A percentile compares a stretch with the other conserved stretches of the same genome.
These are phyloP conservation scores for Centropyge bicolor DNA, from an alignment of 2,797 vertebrate species.

Conservation along the genomic window DNA sequence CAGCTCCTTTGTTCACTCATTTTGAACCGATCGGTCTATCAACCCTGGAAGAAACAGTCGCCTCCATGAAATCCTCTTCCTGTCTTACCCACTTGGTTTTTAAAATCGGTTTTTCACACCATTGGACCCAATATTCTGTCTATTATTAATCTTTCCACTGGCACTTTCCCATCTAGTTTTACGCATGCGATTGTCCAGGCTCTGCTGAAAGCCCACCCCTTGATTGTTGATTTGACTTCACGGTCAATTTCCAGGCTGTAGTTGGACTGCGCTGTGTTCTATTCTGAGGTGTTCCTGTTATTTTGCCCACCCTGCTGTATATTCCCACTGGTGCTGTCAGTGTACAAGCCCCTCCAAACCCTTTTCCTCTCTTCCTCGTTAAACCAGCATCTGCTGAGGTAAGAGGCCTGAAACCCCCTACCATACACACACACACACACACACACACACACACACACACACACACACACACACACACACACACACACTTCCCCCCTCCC, in stretches of 20 bases:
- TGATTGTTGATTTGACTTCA: background rate
- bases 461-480: constrained; percentile 41
- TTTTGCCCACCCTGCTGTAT: constrained; percentile 44
- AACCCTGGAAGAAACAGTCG: background rate
- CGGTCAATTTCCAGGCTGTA: background rate
- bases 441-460: constrained; percentile 30
- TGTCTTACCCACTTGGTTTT: background rate
- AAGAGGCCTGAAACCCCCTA: constrained; percentile 68
- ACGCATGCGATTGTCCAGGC: background rate
- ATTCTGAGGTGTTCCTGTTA: constrained; percentile 34
- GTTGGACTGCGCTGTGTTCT: background rate
- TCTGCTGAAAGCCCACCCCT: background rate
- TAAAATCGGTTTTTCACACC: constrained; percentile 8
- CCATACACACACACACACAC: constrained; percentile 40
- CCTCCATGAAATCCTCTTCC: background rate
- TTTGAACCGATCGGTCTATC: background rate
- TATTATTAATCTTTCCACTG: constrained; percentile 8
- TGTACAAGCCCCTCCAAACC: constrained; percentile 72
- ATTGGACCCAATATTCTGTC: background rate
- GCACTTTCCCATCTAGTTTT: background rate
- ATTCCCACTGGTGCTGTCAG: constrained; percentile 64
- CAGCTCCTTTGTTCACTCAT: background rate
- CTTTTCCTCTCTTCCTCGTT: constrained; percentile 70
- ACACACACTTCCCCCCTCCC: constrained; percentile 39
- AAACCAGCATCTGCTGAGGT: constrained; percentile 82